These are phyloP conservation scores for Deilephila elpenor DNA, from an alignment of 2,888 invertebrate species.

Conservation along the genomic window DNA sequence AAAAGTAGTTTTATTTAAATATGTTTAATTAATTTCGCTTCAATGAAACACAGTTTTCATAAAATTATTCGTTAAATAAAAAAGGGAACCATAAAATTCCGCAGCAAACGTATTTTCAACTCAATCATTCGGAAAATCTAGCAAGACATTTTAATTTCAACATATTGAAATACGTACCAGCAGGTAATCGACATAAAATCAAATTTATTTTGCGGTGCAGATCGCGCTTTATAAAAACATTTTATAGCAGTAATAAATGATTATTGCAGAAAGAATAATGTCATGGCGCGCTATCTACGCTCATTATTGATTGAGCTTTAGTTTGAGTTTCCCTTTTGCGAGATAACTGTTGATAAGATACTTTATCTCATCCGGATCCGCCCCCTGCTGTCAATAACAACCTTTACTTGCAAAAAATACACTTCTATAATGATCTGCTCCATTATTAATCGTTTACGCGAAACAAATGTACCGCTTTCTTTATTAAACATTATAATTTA, in stretches of 20 bases:
- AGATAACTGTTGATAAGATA: constrained; percentile 39
- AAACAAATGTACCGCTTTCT: not conserved
- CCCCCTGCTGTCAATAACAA: constrained; percentile 59
- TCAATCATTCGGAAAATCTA: no score
- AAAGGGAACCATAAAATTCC: no score
- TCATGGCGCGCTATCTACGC: not conserved
- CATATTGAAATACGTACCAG: no score
- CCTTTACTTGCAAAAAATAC: constrained; percentile 50
- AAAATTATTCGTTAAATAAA: no score
- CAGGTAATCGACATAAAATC: no score
- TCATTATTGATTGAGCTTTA: constrained; percentile 29
- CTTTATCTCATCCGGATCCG: constrained; percentile 64
- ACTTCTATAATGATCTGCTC: constrained; percentile 24
- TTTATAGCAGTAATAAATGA: not conserved
- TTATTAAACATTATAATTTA: not conserved
- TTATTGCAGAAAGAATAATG: constrained; percentile 10
- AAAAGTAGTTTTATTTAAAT: no score
- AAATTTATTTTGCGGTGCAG: no score
- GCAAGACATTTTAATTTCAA: no score
- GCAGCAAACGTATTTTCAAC: no score
- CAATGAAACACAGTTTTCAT: no score
- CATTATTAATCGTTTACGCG: constrained; percentile 10
- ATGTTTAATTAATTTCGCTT: no score
- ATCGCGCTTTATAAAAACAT: no score
- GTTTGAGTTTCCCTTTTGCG: constrained; percentile 27